phyloP scores from a whole-genome alignment of 2,113 vertebrate genomes.

The Malurus cyaneus region DNA sequence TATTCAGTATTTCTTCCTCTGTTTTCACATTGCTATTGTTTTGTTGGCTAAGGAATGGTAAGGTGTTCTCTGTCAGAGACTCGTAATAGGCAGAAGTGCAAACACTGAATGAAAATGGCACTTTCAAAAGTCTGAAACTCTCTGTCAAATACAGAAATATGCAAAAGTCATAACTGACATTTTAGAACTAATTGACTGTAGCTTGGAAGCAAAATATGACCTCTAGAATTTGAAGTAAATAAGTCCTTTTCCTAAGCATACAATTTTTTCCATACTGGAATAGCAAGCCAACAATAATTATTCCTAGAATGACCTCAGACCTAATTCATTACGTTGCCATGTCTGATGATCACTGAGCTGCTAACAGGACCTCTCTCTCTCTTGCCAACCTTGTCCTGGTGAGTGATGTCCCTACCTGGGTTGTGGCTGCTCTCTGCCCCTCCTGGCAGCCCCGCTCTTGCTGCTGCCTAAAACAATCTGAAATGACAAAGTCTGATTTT shows the following conservation, averaged over 20 bases:
- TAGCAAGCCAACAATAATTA: not conserved
- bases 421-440: not conserved
- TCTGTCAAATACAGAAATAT: not conserved
- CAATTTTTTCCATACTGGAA: not conserved
- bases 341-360: not conserved
- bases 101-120: not conserved
- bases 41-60: not conserved
- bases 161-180: not conserved
- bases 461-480: not conserved
- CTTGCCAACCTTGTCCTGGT: not conserved
- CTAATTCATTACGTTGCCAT: not conserved
- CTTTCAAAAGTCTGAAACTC: not conserved
- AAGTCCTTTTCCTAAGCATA: not conserved
- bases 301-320: not conserved
- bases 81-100: not conserved
- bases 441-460: not conserved
- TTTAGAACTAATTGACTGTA: not conserved
- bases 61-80: not conserved
- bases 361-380: not conserved
- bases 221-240: not conserved
- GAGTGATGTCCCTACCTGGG: not conserved
- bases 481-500: not conserved
- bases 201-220: not conserved
- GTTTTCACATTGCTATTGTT: not conserved
- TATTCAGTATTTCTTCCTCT: not conserved